These are phyloP conservation scores for Nesometra sesokonis DNA, from an alignment of 35 echinoderm and acorn worm genomes.

Conservation along the genomic window DNA sequence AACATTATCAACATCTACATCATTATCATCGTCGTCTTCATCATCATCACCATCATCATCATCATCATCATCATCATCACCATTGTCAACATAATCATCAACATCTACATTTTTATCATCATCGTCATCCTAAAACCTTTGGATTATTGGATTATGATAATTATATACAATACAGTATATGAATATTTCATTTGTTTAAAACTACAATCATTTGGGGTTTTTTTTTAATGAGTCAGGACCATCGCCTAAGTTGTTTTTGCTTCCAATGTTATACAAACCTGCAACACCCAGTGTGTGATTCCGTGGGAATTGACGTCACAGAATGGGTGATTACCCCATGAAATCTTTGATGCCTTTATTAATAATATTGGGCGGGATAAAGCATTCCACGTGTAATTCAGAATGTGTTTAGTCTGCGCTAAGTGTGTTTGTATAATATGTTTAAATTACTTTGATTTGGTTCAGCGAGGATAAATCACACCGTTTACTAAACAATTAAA, in stretches of 20 bases:
- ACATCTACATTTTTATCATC: background rate
- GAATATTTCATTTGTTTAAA: too few species aligned
- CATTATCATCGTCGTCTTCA: constrained; percentile 1
- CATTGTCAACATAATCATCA: background rate
- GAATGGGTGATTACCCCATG: background rate
- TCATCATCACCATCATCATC: constrained; percentile 11
- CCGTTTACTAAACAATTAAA: too few species aligned
- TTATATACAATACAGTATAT: too few species aligned
- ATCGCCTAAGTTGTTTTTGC: too few species aligned
- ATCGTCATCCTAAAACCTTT: background rate
- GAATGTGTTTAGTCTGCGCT: too few species aligned
- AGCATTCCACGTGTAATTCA: background rate
- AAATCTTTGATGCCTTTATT: background rate
- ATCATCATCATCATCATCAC: constrained; percentile 11
- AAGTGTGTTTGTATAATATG: too few species aligned
- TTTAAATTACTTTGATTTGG: too few species aligned
- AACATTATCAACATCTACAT: background rate
- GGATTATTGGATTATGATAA: background rate
- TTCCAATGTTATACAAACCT: too few species aligned
- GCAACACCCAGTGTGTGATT: background rate
- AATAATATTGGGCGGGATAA: background rate
- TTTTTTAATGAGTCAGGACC: too few species aligned
- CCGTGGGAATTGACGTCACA: background rate
- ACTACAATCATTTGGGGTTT: too few species aligned
- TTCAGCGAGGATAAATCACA: too few species aligned